phyloP scores from a whole-genome alignment of 2,113 vertebrate genomes.

The Okapia johnstoni region DNA sequence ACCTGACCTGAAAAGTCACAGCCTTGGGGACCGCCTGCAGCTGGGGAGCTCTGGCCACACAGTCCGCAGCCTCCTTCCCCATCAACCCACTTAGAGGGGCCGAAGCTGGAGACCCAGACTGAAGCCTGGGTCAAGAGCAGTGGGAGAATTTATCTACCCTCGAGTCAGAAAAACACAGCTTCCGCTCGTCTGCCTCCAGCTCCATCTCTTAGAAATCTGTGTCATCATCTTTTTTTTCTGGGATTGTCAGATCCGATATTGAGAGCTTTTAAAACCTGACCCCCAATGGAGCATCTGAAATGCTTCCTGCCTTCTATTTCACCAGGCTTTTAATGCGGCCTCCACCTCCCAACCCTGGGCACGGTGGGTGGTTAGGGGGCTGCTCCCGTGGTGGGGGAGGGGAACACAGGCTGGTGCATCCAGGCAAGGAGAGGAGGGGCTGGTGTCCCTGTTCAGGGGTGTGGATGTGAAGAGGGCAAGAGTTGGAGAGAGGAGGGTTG shows the following conservation, averaged over 20 bases:
- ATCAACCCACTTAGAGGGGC: background rate
- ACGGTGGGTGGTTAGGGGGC: too few relatives aligned
- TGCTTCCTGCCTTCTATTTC: background rate
- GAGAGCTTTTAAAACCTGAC: conserved; percentile 31
- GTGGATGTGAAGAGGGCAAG: background rate
- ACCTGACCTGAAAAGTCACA: background rate
- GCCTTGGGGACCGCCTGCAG: background rate
- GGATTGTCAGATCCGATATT: background rate
- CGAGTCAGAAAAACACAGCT: background rate
- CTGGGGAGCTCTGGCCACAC: background rate
- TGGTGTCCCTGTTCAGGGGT: background rate
- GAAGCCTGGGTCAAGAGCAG: background rate
- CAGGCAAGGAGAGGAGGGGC: background rate
- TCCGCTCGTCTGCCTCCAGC: background rate
- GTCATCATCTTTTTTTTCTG: background rate
- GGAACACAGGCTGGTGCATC: background rate
- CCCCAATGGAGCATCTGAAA: background rate
- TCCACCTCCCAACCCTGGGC: background rate
- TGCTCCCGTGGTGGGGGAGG: background rate
- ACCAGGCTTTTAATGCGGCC: background rate
- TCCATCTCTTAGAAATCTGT: conserved; percentile 3
- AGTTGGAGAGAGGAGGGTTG: background rate
- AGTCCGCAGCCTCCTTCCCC: background rate
- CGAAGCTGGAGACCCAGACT: background rate
- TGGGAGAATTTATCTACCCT: background rate